phyloP scores from a whole-genome alignment of 2,113 vertebrate species.

The Catharus bicknelli region DNA sequence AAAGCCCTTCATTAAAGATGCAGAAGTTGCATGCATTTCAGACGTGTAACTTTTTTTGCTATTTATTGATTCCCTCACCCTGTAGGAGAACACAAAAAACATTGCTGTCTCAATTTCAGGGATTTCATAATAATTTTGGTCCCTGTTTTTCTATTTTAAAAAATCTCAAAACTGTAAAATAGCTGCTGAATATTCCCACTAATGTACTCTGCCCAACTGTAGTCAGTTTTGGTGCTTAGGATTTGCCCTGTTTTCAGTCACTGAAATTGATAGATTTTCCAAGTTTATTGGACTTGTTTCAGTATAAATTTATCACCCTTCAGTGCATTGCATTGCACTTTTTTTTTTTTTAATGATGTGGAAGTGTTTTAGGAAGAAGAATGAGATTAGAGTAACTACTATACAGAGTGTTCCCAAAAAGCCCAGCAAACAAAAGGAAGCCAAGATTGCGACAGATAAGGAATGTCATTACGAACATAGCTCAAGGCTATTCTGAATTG shows the following conservation, averaged over 20 bases:
- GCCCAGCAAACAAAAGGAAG: constrained; percentile 16
- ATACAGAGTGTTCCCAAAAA: constrained; percentile 1
- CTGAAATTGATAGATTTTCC: not conserved
- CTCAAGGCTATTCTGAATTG: constrained; percentile 7
- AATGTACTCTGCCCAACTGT: not conserved
- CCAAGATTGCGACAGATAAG: constrained; percentile 1
- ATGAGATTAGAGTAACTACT: not conserved
- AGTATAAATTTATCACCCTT: not conserved
- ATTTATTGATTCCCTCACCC: not conserved
- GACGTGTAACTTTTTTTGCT: not conserved
- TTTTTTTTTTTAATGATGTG: not conserved
- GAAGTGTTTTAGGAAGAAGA: not conserved
- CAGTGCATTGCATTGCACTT: too few relatives aligned
- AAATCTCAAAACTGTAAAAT: not conserved
- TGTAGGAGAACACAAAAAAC: not conserved
- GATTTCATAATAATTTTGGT: not conserved
- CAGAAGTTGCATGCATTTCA: not conserved
- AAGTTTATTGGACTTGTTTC: not conserved
- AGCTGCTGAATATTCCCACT: not conserved
- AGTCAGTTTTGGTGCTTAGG: not conserved
- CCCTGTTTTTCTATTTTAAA: not conserved
- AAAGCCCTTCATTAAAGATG: not conserved
- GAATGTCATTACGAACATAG: not conserved
- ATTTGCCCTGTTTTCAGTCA: not conserved
- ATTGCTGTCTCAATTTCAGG: not conserved